Evolutionary conservation across 2,113 vertebrate genomes (phyloP).

Genomic region (Hippocampus mohnikei): DNA sequence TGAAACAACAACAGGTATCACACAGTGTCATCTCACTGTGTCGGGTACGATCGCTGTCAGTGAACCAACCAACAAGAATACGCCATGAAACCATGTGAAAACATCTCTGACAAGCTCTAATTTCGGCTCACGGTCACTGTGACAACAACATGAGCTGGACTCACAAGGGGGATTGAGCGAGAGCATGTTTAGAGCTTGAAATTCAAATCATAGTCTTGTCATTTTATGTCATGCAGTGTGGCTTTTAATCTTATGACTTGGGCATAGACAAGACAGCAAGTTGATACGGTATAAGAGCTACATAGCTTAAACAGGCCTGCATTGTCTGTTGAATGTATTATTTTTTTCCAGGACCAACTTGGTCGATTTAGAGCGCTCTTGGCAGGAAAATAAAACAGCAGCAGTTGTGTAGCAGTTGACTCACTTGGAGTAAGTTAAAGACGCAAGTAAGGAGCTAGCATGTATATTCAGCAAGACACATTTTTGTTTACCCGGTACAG

Average conservation of each 20-base stretch:
- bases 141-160: not conserved
- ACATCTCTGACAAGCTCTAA: not conserved
- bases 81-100: not conserved
- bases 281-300: not conserved
- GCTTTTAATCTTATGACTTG: not conserved
- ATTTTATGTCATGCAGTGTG: not conserved
- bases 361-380: not conserved
- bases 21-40: not conserved
- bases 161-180: not conserved
- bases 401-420: not conserved
- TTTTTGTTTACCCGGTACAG: not conserved
- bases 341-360: not conserved
- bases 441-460: not conserved
- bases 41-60: not conserved
- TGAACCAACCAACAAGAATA: not conserved
- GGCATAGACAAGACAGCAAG: not conserved
- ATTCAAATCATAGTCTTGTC: not conserved
- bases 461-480: not conserved
- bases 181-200: not conserved
- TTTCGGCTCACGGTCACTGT: not conserved
- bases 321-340: not conserved
- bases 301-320: not conserved
- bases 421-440: not conserved
- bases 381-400: not conserved
- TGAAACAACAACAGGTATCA: not conserved